Evolutionary conservation across 2,113 vertebrate genomes (phyloP).

Genomic region (Dasyornis broadbenti): DNA sequence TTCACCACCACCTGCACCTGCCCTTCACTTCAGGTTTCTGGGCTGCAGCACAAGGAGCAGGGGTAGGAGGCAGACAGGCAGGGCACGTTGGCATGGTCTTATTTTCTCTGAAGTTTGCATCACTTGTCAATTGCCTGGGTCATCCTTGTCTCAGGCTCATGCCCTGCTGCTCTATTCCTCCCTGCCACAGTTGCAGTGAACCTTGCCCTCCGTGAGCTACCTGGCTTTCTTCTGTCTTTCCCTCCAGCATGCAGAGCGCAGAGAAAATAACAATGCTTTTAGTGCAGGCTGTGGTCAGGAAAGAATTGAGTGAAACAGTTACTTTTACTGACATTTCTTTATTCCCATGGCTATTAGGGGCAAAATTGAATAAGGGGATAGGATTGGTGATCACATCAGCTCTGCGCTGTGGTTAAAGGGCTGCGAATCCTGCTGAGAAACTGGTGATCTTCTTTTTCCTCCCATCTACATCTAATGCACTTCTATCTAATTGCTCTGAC

Average conservation of each 20-base stretch:
- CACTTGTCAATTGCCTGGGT: neutral
- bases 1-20: neutral
- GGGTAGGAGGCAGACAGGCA: neutral
- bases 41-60: neutral
- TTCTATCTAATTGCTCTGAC: neutral
- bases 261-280: neutral
- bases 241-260: neutral
- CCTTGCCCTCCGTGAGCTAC: neutral
- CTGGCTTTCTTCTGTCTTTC: neutral
- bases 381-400: neutral
- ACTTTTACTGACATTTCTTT: slow-evolving; percentile 8
- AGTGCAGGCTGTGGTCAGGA: neutral
- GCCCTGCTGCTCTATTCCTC: neutral
- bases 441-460: neutral
- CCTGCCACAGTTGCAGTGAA: neutral
- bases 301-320: neutral
- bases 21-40: neutral
- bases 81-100: neutral
- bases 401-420: neutral
- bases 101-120: neutral
- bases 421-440: neutral
- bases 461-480: neutral
- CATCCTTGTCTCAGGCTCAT: neutral
- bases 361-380: neutral
- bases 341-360: neutral